Evolutionary conservation across 2,113 vertebrate species (phyloP).

Genomic region (Dryoscopus gambensis): DNA sequence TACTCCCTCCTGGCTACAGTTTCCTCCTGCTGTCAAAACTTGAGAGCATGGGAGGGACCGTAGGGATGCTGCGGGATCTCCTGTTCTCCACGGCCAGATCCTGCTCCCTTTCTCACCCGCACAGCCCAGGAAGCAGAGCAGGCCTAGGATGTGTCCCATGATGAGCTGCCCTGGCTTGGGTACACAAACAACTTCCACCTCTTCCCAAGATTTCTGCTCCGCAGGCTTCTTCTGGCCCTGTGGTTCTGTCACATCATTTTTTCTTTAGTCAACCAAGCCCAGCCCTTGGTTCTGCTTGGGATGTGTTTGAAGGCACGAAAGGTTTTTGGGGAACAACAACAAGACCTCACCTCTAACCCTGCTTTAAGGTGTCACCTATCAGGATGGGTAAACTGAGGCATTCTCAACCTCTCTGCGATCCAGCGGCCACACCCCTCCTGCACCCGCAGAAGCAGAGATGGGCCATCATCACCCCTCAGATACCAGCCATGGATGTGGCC

Average conservation of each 20-base stretch:
- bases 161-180: background rate
- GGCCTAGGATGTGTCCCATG: background rate
- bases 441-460: rapidly evolving
- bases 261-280: background rate
- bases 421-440: background rate
- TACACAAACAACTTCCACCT: background rate
- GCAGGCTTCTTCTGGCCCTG: background rate
- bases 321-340: background rate
- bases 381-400: background rate
- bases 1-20: background rate
- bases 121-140: background rate
- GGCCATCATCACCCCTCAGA: background rate
- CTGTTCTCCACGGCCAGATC: rapidly evolving
- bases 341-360: background rate
- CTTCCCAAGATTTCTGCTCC: background rate
- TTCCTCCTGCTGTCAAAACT: background rate
- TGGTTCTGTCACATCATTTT: background rate
- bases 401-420: background rate
- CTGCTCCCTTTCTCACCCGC: background rate
- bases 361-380: background rate
- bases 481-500: no score
- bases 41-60: rapidly evolving
- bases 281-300: background rate
- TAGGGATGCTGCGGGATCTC: background rate
- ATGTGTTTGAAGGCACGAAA: background rate